phyloP scores from a whole-genome alignment of 2,888 invertebrate species.

The Brachyptera putata region DNA sequence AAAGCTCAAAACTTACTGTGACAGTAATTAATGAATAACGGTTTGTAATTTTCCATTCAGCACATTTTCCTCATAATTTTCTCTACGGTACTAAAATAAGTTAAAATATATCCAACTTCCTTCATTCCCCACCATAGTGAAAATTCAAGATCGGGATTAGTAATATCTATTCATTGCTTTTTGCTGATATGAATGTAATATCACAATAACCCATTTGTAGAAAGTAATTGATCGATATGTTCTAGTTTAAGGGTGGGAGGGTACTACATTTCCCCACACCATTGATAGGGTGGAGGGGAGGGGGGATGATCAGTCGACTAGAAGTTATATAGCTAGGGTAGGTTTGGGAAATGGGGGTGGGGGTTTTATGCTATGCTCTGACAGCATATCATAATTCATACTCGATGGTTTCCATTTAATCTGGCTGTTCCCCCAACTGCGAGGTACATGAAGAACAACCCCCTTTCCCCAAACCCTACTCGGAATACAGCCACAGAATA shows the following conservation, averaged over 20 bases:
- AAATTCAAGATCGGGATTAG: not conserved
- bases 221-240: not conserved
- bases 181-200: not conserved
- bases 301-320: not conserved
- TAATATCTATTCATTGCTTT: too few species aligned
- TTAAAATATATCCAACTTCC: too few species aligned
- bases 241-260: not conserved
- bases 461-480: not conserved
- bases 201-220: not conserved
- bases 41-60: too few species aligned
- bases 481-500: not conserved
- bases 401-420: constrained; percentile 31
- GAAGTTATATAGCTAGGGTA: too few species aligned
- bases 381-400: constrained; percentile 31
- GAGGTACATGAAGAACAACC: not conserved
- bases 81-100: too few species aligned
- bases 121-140: too few species aligned
- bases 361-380: too few species aligned
- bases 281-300: too few species aligned
- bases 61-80: too few species aligned
- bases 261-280: not conserved
- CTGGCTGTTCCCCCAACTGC: constrained; percentile 18
- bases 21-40: too few species aligned
- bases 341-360: not conserved
- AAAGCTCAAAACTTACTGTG: too few species aligned